Percentiles rank a stretch among this genome's conserved stretches.
Conservation (phyloP, 2,797 vertebrate species). For the Enteromius unitaeniatus region DNA sequence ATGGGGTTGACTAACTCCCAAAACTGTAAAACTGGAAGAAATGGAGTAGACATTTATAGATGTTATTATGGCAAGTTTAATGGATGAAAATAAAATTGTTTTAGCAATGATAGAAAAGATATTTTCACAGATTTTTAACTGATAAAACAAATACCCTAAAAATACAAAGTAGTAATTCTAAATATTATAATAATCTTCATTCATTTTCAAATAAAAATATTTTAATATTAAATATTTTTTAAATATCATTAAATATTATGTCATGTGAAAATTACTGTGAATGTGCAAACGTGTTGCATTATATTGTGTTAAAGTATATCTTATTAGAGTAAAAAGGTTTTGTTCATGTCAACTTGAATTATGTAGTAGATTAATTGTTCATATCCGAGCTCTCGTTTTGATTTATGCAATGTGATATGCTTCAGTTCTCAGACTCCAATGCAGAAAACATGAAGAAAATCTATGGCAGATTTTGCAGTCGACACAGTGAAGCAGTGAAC, state of each 20-base stretch:
- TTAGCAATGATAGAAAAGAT: background rate
- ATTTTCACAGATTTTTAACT: background rate
- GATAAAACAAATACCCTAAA: too few relatives aligned
- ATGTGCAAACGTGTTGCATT: background rate
- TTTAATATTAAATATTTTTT: background rate
- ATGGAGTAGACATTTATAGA: background rate
- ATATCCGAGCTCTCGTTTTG: background rate
- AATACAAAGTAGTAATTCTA: too few relatives aligned
- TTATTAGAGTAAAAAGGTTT: background rate
- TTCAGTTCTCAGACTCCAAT: conserved; percentile 90
- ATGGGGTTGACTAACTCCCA: background rate
- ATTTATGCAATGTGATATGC: conserved; percentile 14
- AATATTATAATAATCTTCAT: too few relatives aligned
- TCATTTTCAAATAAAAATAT: too few relatives aligned
- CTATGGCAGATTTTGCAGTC: conserved; percentile 93
- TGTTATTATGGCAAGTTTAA: background rate
- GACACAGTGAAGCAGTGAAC: conserved; percentile 93
- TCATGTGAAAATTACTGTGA: background rate
- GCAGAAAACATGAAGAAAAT: conserved; percentile 90
- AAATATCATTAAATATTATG: background rate
- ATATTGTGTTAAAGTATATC: background rate
- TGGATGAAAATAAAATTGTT: background rate
- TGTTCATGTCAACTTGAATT: background rate
- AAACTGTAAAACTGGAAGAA: background rate
- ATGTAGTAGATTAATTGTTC: background rate